Conservation (phyloP, 2,888 invertebrate genomes). For the Isotomurus palustris region DNA sequence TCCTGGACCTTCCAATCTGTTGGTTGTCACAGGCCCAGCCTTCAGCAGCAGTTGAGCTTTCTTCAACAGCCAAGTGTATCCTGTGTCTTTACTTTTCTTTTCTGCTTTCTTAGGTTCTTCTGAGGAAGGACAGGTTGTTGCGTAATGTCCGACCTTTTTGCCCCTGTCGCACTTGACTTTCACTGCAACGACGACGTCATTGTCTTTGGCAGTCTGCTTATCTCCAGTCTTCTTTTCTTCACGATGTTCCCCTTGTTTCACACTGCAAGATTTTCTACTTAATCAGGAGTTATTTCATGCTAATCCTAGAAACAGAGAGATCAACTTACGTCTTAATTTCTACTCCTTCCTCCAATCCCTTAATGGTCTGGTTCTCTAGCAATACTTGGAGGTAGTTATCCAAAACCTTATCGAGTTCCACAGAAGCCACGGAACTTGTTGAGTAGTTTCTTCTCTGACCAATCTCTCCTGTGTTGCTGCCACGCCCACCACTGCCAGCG, state of each 20-base stretch:
- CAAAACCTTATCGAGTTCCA: not conserved
- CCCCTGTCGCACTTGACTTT: not conserved
- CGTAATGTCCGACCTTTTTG: not conserved
- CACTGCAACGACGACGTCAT: too few relatives aligned
- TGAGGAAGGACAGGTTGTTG: not conserved
- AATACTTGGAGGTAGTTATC: not conserved
- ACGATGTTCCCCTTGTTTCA: too few relatives aligned
- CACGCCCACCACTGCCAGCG: too few relatives aligned
- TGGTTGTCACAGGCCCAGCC: constrained; percentile 2
- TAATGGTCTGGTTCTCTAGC: not conserved
- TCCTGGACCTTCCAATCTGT: constrained; percentile 23
- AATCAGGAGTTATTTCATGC: too few relatives aligned
- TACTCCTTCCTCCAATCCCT: too few relatives aligned
- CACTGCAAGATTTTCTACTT: too few relatives aligned
- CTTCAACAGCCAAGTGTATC: not conserved
- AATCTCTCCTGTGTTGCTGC: too few relatives aligned
- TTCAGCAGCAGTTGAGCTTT: not conserved
- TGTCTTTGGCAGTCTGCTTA: too few relatives aligned
- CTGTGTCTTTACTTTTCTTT: not conserved
- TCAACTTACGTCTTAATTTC: too few relatives aligned
- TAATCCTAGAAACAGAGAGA: too few relatives aligned
- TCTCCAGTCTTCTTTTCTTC: not conserved
- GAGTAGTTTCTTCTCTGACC: too few relatives aligned
- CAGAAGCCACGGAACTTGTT: not conserved
- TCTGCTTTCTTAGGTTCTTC: not conserved